Evolutionary conservation across 2,888 invertebrate species (phyloP).

Genomic region (Nemotelus pantherinus): DNA sequence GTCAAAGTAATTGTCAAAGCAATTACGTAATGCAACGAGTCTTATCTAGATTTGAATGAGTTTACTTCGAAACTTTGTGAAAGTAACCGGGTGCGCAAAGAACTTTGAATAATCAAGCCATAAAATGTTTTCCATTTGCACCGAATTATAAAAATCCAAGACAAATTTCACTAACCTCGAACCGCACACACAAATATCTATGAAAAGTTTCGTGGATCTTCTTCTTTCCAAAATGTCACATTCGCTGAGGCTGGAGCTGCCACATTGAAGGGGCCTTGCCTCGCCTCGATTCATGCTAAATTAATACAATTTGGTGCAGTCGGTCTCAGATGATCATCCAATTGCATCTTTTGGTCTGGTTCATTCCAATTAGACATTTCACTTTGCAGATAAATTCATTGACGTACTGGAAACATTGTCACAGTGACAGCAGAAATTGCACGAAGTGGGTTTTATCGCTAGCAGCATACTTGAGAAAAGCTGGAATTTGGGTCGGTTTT

Average conservation of each 20-base stretch:
- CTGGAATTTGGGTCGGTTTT: background rate
- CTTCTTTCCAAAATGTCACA: slow-evolving; percentile 11
- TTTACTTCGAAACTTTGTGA: background rate
- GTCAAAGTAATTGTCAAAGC: background rate
- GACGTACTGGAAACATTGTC: background rate
- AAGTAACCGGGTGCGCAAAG: background rate
- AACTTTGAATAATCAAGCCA: background rate
- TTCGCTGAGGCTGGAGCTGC: background rate
- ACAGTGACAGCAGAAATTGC: slow-evolving; percentile 28
- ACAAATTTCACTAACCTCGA: slow-evolving; percentile 32
- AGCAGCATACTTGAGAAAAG: background rate
- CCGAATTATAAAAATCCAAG: background rate
- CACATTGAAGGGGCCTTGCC: background rate
- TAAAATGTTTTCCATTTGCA: background rate
- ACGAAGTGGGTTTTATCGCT: slow-evolving; percentile 29
- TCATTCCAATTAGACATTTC: too few relatives aligned
- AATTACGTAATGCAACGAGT: slow-evolving; percentile 15
- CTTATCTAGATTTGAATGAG: background rate
- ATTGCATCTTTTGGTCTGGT: too few relatives aligned
- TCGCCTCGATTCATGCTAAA: too few relatives aligned
- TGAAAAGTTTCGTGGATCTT: background rate
- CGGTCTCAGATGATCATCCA: too few relatives aligned
- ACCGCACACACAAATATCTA: background rate
- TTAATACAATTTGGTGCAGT: too few relatives aligned
- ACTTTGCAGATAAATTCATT: too few relatives aligned